A percentile compares a stretch with the other conserved stretches of the same genome.
These are phyloP conservation scores for Varroa destructor DNA, from an alignment of 1,140 invertebrate genomes.

Conservation along the genomic window DNA sequence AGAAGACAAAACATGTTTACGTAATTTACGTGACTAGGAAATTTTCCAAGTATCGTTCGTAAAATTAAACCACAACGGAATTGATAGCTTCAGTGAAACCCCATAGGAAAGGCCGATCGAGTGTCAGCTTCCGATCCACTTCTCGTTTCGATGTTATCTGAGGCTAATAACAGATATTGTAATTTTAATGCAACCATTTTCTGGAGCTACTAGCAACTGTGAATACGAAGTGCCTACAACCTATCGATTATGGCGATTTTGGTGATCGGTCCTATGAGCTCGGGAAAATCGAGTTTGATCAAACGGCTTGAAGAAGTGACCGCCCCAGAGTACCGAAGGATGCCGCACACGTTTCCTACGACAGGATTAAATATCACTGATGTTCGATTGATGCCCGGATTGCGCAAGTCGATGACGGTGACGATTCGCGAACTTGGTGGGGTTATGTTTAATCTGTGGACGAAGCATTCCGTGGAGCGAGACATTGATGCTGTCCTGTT, in stretches of 20 bases:
- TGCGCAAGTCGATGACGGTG: neutral
- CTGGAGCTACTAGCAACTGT: no score
- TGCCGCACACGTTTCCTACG: constrained; percentile 22
- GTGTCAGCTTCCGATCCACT: no score
- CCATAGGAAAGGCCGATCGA: no score
- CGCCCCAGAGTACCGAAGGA: constrained; percentile 10
- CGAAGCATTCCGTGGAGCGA: constrained; percentile 2
- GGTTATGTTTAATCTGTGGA: constrained; percentile 21
- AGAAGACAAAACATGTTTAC: no score
- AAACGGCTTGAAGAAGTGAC: constrained; percentile 25
- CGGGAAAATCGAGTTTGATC: constrained; percentile 20
- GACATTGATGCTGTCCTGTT: constrained; percentile 22
- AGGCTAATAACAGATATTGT: no score
- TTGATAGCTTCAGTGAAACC: no score
- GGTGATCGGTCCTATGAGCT: constrained; percentile 3
- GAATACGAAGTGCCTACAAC: no score
- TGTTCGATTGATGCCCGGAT: neutral
- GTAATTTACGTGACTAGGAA: no score
- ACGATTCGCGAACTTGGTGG: constrained; percentile 12
- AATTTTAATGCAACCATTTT: no score
- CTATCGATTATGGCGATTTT: constrained; percentile 1
- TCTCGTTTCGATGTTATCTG: no score
- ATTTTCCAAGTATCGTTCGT: no score
- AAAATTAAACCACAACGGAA: no score
- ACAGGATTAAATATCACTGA: constrained; percentile 13